Evolutionary conservation across 2,113 vertebrate genomes (phyloP).

Genomic region (Perca fluviatilis): DNA sequence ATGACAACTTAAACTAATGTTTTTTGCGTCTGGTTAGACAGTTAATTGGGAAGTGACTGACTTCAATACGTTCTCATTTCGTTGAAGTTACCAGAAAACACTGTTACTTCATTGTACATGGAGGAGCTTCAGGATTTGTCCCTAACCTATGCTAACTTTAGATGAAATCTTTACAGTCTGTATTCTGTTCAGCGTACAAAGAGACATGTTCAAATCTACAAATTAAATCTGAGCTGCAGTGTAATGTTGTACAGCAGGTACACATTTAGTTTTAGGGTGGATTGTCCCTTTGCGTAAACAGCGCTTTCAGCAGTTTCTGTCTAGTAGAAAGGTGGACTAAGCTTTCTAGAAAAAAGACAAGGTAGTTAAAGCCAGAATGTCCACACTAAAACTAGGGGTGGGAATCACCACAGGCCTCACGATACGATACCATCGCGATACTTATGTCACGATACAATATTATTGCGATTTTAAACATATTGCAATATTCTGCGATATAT

Average conservation of each 20-base stretch:
- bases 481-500: too few species aligned
- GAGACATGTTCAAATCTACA: too few species aligned
- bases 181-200: neutral
- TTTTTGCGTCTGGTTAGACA: neutral
- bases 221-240: neutral
- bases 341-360: neutral
- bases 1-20: neutral
- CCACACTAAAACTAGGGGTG: too few species aligned
- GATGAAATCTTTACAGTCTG: neutral
- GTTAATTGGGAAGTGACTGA: too few species aligned
- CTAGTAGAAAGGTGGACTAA: neutral
- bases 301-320: neutral
- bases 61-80: neutral
- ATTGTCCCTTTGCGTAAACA: neutral
- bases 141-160: too few species aligned
- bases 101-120: neutral
- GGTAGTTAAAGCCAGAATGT: neutral
- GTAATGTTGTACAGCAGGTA: too few species aligned
- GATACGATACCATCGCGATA: too few species aligned
- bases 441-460: too few species aligned
- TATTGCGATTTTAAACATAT: too few species aligned
- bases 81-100: neutral
- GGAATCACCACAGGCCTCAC: too few species aligned
- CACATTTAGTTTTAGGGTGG: slow-evolving; percentile 3
- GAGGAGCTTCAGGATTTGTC: neutral